Conservation (phyloP, 2,113 vertebrate genomes). For the Pteropus alecto region DNA sequence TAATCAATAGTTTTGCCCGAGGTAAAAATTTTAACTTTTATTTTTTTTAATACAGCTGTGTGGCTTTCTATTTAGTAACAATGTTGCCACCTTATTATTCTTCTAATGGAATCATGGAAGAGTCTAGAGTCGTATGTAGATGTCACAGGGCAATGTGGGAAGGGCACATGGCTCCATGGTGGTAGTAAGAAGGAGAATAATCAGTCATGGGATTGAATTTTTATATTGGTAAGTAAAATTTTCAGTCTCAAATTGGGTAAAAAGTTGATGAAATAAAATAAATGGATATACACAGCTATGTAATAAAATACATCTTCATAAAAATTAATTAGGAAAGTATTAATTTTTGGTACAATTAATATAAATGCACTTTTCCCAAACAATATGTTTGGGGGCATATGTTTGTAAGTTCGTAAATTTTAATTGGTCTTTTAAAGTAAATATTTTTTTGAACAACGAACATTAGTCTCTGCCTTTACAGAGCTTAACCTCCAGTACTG, state of each 20-base stretch:
- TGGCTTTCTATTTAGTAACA: not conserved
- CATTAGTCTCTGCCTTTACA: not conserved
- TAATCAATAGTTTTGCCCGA: constrained; percentile 79
- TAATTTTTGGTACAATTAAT: not conserved
- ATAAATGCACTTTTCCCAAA: not conserved
- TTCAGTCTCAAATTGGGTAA: not conserved
- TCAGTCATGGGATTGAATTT: not conserved
- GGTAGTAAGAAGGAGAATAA: not conserved
- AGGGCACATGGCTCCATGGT: not conserved
- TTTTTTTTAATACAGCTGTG: not conserved
- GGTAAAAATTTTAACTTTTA: constrained; percentile 79
- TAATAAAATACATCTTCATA: not conserved
- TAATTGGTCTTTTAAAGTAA: not conserved
- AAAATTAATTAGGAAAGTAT: not conserved
- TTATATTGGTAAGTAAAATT: not conserved
- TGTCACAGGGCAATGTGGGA: not conserved
- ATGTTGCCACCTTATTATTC: not conserved
- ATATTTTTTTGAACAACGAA: not conserved
- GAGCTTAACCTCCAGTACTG: not conserved
- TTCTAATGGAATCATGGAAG: not conserved
- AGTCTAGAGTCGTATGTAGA: not conserved
- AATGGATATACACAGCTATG: not conserved
- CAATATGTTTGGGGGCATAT: not conserved
- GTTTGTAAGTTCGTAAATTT: not conserved
- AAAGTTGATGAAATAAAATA: not conserved